A percentile compares a stretch with the other conserved stretches of the same genome.
Evolutionary conservation across 2,888 invertebrate species (phyloP).

Genomic region (Autographa gamma): DNA sequence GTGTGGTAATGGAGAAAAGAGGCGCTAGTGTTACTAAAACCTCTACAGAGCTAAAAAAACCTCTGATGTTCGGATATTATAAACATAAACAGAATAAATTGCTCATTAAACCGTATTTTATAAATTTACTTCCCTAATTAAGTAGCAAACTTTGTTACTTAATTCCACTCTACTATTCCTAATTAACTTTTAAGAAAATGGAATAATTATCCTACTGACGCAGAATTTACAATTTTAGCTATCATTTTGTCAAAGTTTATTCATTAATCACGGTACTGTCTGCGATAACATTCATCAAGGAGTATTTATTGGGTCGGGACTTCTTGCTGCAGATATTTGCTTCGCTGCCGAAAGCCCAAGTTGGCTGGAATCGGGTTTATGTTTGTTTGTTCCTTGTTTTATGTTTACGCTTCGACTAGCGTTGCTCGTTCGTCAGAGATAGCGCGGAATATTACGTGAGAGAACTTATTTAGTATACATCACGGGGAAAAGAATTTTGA

Average conservation of each 20-base stretch:
- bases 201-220: slow-evolving; percentile 34
- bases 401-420: not conserved
- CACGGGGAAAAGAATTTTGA: not conserved
- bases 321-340: slow-evolving; percentile 5
- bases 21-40: not conserved
- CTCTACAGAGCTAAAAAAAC: not conserved
- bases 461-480: not conserved
- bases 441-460: not conserved
- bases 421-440: not conserved
- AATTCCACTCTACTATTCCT: slow-evolving; percentile 25
- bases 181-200: slow-evolving; percentile 49
- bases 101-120: not conserved
- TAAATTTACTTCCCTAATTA: slow-evolving; percentile 23
- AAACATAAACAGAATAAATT: not conserved
- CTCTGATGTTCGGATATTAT: not conserved
- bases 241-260: slow-evolving; percentile 51
- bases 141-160: slow-evolving; percentile 33
- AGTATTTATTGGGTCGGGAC: slow-evolving; percentile 29
- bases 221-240: slow-evolving; percentile 38
- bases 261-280: slow-evolving; percentile 47
- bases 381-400: not conserved
- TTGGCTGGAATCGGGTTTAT: not conserved
- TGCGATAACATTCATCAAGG: slow-evolving; percentile 43
- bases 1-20: not conserved
- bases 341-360: not conserved